phyloP scores from a whole-genome alignment of 2,797 vertebrate species.

The Microctenopoma lineatum region DNA sequence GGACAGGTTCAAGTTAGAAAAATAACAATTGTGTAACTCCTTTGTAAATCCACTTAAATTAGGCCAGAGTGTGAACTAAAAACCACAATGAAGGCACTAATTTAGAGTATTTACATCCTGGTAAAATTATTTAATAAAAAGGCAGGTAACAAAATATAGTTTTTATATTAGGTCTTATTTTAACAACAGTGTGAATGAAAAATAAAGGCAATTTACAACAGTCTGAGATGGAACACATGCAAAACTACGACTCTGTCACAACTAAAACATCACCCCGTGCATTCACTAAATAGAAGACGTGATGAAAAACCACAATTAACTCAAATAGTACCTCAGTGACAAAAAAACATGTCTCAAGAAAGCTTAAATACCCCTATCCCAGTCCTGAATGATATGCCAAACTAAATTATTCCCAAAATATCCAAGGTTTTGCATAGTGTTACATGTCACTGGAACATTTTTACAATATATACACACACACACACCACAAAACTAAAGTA shows the following conservation, averaged over 20 bases:
- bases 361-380: conserved; percentile 77
- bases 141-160: conserved; percentile 57
- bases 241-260: conserved; percentile 33
- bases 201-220: conserved; percentile 41
- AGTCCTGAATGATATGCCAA: conserved; percentile 57
- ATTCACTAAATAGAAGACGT: conserved; percentile 33
- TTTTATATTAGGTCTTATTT: conserved; percentile 22
- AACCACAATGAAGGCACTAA: conserved; percentile 50
- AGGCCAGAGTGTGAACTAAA: conserved; percentile 41
- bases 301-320: conserved; percentile 26
- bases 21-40: conserved; percentile 3
- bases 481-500: conserved; percentile 54
- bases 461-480: conserved; percentile 53
- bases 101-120: conserved; percentile 24
- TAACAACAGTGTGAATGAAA: conserved; percentile 26
- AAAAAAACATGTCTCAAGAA: conserved; percentile 58
- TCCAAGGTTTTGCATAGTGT: conserved; percentile 76
- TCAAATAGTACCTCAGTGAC: conserved; percentile 10
- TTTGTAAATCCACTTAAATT: conserved; percentile 24
- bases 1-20: conserved; percentile 7
- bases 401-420: conserved; percentile 53
- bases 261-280: conserved; percentile 25
- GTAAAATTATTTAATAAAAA: conserved; percentile 22
- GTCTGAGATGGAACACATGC: conserved; percentile 27
- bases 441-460: conserved; percentile 33